Base-by-base conservation (phyloP, 92 coral and sea anemone genomes). In the Virgularia gustaviana region DNA sequence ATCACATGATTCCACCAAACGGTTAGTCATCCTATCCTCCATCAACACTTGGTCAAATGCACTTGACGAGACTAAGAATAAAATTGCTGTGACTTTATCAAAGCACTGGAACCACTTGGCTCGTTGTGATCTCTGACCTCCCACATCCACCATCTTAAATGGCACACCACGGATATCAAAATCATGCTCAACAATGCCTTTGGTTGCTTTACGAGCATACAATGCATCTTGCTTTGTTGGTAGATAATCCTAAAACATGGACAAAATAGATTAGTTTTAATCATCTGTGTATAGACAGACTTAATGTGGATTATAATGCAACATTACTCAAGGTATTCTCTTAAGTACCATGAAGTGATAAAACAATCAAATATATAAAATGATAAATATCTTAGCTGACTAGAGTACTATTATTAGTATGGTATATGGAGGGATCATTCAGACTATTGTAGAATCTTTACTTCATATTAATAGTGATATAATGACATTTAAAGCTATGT, bases 81-180 rank as follows among this genome's bases (percentile, higher is more conserved):
- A 84, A 73, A 94, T 94, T 9, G 99, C 90, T 12, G 99, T 94
- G 58, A 94, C 99, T 75, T 89, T 96, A 32, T 94, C 99, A 78
- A 94, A 94, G 78, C 99, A 94, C 77, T 94, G 99, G 74, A 94
- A 94, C 99, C 99, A 94, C 75, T 94, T 94, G 79, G 99, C 99
- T 75, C 99, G 81, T 72, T 94, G 99, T 2, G 99, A 94, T 44
- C 99, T 72, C 76, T 94, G 99, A 36, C 99, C 99, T 31, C 99
- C 99, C 51, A 94, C 99, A 78, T 94, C 99, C 9, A 94, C 99
- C 99, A 94, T 94, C 79, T 87, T 87, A 87, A 94, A 94, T 22
- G 99, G 99, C 49, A 94, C 88, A 31, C 87, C 85, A 63, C 82
- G 86, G 85, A 94, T 94, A 71, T 84, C 88, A 73, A 94, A 94